Conservation (phyloP, 2,113 vertebrate genomes). For the Orcinus orca region DNA sequence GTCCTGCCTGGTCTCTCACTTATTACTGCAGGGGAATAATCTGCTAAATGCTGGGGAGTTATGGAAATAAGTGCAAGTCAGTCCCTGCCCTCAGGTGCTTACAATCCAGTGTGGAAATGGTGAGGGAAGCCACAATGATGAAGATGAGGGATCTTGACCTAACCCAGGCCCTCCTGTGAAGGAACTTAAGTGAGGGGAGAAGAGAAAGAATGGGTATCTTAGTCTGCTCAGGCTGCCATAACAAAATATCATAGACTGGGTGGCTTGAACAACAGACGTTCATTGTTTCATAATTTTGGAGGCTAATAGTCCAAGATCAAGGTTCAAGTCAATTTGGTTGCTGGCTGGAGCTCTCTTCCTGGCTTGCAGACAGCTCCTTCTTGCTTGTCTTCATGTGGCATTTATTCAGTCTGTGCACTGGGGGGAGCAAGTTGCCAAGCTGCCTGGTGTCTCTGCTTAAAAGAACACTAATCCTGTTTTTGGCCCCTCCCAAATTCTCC, state of each 20-base stretch:
- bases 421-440: background rate
- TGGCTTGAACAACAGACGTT: background rate
- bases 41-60: background rate
- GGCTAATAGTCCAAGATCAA: background rate
- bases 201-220: background rate
- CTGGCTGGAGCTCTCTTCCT: background rate
- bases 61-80: background rate
- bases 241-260: background rate
- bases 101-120: background rate
- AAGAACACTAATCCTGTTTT: background rate
- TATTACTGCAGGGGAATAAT: background rate
- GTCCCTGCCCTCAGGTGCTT: background rate
- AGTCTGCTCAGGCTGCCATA: background rate
- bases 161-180: background rate
- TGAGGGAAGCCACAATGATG: background rate
- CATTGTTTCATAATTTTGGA: background rate
- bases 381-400: background rate
- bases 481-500: too few species aligned
- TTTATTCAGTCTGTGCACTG: background rate
- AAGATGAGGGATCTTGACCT: background rate
- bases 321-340: background rate
- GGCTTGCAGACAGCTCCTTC: background rate
- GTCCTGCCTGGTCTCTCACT: background rate
- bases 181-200: background rate
- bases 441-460: background rate